Percentiles rank a stretch among this genome's conserved stretches.
Evolutionary conservation across 2,113 vertebrate species (phyloP).

Genomic region (Caranx ignobilis): DNA sequence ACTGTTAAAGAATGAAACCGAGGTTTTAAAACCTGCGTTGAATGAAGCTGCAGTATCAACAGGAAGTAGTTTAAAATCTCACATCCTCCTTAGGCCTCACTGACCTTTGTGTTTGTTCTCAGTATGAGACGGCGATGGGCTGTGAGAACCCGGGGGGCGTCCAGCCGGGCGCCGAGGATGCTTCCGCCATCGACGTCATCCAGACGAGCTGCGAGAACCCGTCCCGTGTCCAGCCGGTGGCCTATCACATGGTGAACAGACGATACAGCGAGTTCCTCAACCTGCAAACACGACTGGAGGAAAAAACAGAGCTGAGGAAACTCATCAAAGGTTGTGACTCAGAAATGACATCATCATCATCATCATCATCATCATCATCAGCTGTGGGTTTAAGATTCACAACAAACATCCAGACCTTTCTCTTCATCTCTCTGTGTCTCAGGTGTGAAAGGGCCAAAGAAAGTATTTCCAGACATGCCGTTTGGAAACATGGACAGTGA

Average conservation of each 20-base stretch:
- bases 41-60: too few species aligned
- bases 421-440: constrained; percentile 17
- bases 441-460: constrained; percentile 99
- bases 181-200: constrained; percentile 25
- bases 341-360: too few species aligned
- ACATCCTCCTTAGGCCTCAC: not conserved
- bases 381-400: too few species aligned
- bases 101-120: constrained; percentile 18
- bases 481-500: constrained; percentile 99
- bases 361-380: too few species aligned
- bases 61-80: too few species aligned
- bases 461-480: constrained; percentile 96
- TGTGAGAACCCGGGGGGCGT: constrained; percentile 78
- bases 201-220: constrained; percentile 49
- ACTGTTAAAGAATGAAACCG: too few species aligned
- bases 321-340: constrained; percentile 89
- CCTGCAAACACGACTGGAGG: constrained; percentile 95
- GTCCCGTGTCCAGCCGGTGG: constrained; percentile 87
- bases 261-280: constrained; percentile 99
- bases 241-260: constrained; percentile 96
- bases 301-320: constrained; percentile 92
- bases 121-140: constrained; percentile 95
- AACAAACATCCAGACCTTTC: not conserved
- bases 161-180: constrained; percentile 61
- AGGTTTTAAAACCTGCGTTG: too few species aligned